A percentile compares a stretch with the other conserved stretches of the same genome.
These are phyloP conservation scores for Drosophila mimetica DNA, from an alignment of 2,888 invertebrate species.

Conservation along the genomic window DNA sequence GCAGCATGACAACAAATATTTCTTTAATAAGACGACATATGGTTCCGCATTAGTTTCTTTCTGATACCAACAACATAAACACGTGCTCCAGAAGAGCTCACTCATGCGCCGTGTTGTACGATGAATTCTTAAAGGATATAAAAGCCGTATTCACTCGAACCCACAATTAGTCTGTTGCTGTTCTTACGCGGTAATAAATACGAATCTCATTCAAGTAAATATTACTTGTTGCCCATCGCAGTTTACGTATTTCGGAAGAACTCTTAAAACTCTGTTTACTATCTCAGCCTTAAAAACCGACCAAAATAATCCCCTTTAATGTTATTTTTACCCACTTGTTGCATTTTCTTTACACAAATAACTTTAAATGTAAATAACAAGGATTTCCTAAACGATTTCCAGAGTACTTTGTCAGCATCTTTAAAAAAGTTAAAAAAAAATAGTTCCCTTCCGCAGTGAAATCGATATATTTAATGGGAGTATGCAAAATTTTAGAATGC, in stretches of 20 bases:
- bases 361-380: neutral
- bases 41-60: conserved; percentile 6
- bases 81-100: conserved; percentile 27
- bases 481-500: conserved; percentile 22
- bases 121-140: conserved; percentile 3
- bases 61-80: conserved; percentile 17
- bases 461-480: conserved; percentile 22
- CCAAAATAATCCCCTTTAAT: neutral
- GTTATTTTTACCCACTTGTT: conserved; percentile 10
- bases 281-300: neutral
- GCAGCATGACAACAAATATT: conserved; percentile 18
- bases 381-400: neutral
- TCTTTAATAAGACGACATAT: conserved; percentile 9
- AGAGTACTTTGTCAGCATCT: neutral
- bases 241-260: conserved; percentile 2
- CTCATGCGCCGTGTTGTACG: conserved; percentile 23
- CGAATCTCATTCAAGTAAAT: neutral
- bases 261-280: neutral
- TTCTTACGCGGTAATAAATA: conserved; percentile 16
- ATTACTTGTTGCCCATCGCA: neutral
- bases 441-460: neutral
- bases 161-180: conserved; percentile 29
- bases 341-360: neutral
- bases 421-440: neutral
- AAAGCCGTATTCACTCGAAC: conserved; percentile 5